Conservation (phyloP, 2,888 invertebrate species). For the Ectemnius continuus region DNA sequence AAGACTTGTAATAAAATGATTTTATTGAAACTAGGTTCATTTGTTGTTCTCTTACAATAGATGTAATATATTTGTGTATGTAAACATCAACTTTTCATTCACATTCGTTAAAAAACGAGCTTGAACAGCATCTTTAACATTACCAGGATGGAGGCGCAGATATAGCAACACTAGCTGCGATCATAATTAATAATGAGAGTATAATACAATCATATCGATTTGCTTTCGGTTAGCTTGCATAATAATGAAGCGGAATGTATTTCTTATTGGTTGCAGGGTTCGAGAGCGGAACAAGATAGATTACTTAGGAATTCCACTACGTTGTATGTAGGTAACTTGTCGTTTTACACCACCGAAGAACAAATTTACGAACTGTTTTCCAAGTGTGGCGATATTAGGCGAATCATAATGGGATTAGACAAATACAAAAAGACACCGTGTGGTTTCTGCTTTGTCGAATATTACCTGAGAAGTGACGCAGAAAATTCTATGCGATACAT, state of each 20-base stretch:
- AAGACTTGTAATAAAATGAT: too few relatives aligned
- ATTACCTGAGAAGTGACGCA: conserved; percentile 86
- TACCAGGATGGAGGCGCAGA: too few relatives aligned
- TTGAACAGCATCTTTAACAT: too few relatives aligned
- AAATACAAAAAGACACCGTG: conserved; percentile 99
- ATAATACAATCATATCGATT: too few relatives aligned
- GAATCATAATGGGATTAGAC: conserved; percentile 98
- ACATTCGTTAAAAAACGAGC: too few relatives aligned
- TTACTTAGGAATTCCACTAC: conserved; percentile 88
- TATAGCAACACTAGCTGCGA: too few relatives aligned
- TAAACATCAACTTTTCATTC: too few relatives aligned
- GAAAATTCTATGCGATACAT: conserved; percentile 93
- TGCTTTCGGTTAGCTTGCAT: too few relatives aligned
- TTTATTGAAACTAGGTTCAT: too few relatives aligned
- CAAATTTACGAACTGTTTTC: conserved; percentile 98
- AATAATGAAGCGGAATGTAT: background rate
- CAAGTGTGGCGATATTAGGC: conserved; percentile 95
- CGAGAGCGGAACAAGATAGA: conserved; percentile 91
- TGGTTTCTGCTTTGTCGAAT: conserved; percentile 99
- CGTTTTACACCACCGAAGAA: conserved; percentile 99
- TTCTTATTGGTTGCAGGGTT: conserved; percentile 83
- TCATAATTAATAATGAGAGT: too few relatives aligned
- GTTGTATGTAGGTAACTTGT: conserved; percentile 97
- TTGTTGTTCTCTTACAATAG: too few relatives aligned
- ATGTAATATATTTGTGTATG: too few relatives aligned